Evolutionary conservation across 2,888 invertebrate species (phyloP).

Genomic region (Tetranychus truncatus): DNA sequence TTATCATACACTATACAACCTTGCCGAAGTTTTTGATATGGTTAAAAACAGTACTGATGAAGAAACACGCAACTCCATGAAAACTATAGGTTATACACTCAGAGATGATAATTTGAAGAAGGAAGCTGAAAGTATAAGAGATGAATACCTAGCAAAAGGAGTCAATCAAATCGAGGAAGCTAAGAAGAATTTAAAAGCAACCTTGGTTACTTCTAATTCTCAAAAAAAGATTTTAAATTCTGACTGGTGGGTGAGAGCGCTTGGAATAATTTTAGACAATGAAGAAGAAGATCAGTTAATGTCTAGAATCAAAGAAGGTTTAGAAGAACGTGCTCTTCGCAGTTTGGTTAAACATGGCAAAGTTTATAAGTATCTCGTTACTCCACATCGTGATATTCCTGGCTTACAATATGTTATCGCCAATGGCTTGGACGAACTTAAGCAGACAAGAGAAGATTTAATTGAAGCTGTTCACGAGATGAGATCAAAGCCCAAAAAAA

Average conservation of each 20-base stretch:
- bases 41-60: neutral
- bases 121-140: constrained; percentile 40
- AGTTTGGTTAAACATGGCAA: constrained; percentile 7
- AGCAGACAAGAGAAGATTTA: constrained; percentile 31
- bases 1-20: constrained; percentile 49
- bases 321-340: constrained; percentile 11
- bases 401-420: constrained; percentile 33
- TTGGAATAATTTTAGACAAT: constrained; percentile 27
- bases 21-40: constrained; percentile 36
- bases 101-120: constrained; percentile 37
- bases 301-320: constrained; percentile 28
- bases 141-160: constrained; percentile 40
- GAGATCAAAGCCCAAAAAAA: constrained; percentile 29
- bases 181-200: constrained; percentile 10
- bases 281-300: constrained; percentile 30
- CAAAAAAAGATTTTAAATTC: neutral
- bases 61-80: constrained; percentile 28
- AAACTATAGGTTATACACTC: constrained; percentile 35
- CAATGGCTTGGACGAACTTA: constrained; percentile 31
- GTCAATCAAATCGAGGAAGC: constrained; percentile 23
- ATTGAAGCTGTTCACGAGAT: constrained; percentile 31
- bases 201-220: neutral
- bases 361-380: constrained; percentile 11
- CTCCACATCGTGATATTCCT: constrained; percentile 31
- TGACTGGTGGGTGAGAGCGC: constrained; percentile 31